These are phyloP conservation scores for Tor tambroides DNA, from an alignment of 2,113 vertebrate species.

Conservation along the genomic window DNA sequence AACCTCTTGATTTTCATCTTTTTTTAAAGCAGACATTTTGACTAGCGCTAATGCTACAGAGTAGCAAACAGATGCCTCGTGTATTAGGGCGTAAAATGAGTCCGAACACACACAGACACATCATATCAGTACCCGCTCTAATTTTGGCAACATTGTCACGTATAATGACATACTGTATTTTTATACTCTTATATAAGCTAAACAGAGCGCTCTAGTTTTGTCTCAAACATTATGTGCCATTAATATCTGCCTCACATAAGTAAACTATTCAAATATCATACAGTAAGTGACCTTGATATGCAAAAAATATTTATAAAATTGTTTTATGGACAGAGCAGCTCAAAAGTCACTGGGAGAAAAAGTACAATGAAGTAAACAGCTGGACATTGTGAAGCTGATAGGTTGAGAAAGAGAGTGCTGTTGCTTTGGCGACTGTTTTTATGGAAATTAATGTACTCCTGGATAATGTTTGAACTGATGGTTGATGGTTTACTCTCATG, in stretches of 20 bases:
- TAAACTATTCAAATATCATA: not conserved
- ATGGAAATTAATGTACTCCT: not conserved
- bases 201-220: not conserved
- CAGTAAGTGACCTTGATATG: constrained; percentile 53
- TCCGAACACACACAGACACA: not conserved
- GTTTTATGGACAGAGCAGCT: not conserved
- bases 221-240: not conserved
- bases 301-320: not conserved
- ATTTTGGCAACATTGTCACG: not conserved
- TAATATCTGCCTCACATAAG: constrained; percentile 2
- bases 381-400: not conserved
- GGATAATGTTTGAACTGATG: constrained; percentile 38
- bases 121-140: not conserved
- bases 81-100: not conserved
- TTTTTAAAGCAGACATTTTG: not conserved
- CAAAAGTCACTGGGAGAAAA: not conserved
- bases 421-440: not conserved
- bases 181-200: not conserved
- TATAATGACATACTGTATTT: constrained; percentile 1
- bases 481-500: constrained; percentile 31
- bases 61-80: not conserved
- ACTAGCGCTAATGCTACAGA: not conserved
- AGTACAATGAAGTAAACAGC: not conserved
- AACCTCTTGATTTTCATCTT: constrained; percentile 33
- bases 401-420: not conserved